phyloP scores from a whole-genome alignment of 2,113 vertebrate species.

The Chamaea fasciata region DNA sequence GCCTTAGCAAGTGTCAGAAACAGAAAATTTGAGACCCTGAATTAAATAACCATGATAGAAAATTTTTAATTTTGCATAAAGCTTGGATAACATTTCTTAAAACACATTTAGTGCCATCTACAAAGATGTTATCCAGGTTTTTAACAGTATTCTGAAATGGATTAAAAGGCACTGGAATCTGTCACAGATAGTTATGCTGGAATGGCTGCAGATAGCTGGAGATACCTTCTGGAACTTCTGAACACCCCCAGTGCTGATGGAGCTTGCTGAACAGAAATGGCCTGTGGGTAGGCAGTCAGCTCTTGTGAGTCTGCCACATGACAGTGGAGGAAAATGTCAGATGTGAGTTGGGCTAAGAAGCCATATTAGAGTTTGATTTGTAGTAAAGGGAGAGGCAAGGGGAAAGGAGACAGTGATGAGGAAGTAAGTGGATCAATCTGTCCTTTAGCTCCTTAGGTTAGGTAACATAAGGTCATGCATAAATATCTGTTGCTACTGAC shows the following conservation, averaged over 20 bases:
- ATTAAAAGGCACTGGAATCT: not conserved
- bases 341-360: not conserved
- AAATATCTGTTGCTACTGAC: not conserved
- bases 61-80: not conserved
- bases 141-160: not conserved
- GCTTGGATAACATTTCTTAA: not conserved
- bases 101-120: not conserved
- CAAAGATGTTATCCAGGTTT: not conserved
- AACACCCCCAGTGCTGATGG: not conserved
- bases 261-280: not conserved
- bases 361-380: not conserved
- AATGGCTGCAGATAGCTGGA: not conserved
- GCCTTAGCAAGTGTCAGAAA: not conserved
- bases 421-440: not conserved
- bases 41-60: not conserved
- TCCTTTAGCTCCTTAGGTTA: not conserved
- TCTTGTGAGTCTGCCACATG: not conserved
- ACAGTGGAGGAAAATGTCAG: not conserved
- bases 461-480: not conserved
- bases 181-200: not conserved
- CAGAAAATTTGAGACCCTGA: not conserved
- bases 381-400: not conserved
- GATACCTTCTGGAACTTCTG: not conserved
- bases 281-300: not conserved
- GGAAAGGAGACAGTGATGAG: not conserved